Base-by-base conservation (phyloP, 2,888 invertebrate species). In the Drosophila parthenogenetica region DNA sequence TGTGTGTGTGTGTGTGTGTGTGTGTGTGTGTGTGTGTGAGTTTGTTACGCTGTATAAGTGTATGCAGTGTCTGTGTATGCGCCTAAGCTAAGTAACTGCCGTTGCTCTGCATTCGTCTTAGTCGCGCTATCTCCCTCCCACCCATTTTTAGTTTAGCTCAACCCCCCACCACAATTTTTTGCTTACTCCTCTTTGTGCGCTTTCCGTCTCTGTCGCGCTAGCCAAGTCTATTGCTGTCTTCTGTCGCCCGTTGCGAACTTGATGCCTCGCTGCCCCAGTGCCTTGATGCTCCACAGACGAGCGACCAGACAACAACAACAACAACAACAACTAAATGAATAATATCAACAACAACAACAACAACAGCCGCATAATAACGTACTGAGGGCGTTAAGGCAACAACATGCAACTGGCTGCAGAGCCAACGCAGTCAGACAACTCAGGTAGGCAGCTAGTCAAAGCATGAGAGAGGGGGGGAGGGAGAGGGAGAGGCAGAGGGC, bases 221-320 rank as follows among this genome's bases (percentile, higher is more conserved):
- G n/a, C 32, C 39, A 17, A 43, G 42, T 45, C 32, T 48, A 40
- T 46, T 51, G 69, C 61, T 68, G 73, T 60, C 67, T 73, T 65
- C 72, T 81, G 79, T 80, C 81, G 77, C 81, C 78, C 71, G 75
- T 76, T 83, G 84, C 82, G 79, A 89, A 87, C 89, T 90, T 89
- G 86, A 86, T 90, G 90, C 81, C 90, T 90, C 89, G 90, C 87
- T 90, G 90, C 89, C 90, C 90, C 90, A 90, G 90, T 90, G 85
- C 89, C 85, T 86, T 88, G 85, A 81, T 86, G 89, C 91, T 90
- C 91, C 91, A 90, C 77, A 90, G 89, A 89, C 81, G 85, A 83
- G 77, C 79, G 81, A 81, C 74, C 68, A 71, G 63, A 71, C 76
- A 77, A 66, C 66, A 69, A 63, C 81, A 79, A 57, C 77, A 71